These are phyloP conservation scores for Abrostola triplasia DNA, from an alignment of 2,888 invertebrate genomes.

Conservation along the genomic window DNA sequence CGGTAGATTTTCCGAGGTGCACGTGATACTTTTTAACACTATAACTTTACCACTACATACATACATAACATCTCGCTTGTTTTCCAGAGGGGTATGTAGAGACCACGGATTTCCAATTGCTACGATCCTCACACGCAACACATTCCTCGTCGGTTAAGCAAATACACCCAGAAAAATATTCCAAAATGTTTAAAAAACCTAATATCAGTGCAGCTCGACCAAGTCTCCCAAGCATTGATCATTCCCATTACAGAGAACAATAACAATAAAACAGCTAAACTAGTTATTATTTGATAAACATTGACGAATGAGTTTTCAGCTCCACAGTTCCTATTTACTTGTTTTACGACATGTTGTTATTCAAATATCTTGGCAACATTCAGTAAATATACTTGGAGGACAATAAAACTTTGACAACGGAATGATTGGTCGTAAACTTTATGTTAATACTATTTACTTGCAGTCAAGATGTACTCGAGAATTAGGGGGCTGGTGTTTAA, in stretches of 20 bases:
- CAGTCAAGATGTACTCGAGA: slow-evolving; percentile 34
- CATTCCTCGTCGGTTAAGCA: too few relatives aligned
- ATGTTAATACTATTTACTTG: slow-evolving; percentile 53
- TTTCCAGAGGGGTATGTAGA: too few relatives aligned
- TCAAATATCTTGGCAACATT: slow-evolving; percentile 52
- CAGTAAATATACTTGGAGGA: slow-evolving; percentile 39
- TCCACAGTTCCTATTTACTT: slow-evolving; percentile 41
- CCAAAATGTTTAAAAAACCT: too few relatives aligned
- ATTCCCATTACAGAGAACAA: not conserved
- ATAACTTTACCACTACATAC: too few relatives aligned
- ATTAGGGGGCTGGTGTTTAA: not conserved
- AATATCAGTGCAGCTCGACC: too few relatives aligned
- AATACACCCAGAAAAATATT: too few relatives aligned
- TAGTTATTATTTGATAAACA: slow-evolving; percentile 39
- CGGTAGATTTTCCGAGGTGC: too few relatives aligned
- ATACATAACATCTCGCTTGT: too few relatives aligned
- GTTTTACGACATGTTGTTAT: slow-evolving; percentile 55
- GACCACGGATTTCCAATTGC: too few relatives aligned
- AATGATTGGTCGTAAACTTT: slow-evolving; percentile 56
- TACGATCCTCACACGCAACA: too few relatives aligned
- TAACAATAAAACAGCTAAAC: slow-evolving; percentile 17
- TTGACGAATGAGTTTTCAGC: slow-evolving; percentile 41
- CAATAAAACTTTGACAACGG: slow-evolving; percentile 47
- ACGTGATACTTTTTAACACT: too few relatives aligned
- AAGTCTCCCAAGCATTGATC: too few relatives aligned